phyloP scores from a whole-genome alignment of 2,888 invertebrate genomes.

The Acanthococcus lagerstroemiae region DNA sequence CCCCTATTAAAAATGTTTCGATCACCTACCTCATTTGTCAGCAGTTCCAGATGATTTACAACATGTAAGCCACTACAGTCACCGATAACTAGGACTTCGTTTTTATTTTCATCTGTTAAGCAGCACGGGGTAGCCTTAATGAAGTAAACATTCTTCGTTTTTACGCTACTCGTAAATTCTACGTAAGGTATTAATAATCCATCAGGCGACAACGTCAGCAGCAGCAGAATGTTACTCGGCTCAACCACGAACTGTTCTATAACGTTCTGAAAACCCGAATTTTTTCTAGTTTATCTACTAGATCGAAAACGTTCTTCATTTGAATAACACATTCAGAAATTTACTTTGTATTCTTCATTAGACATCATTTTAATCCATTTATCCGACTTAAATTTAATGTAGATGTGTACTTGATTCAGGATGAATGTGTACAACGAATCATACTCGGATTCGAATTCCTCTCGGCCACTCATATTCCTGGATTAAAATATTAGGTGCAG shows the following conservation, averaged over 20 bases:
- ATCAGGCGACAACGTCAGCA: slow-evolving; percentile 4
- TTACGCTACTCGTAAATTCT: background rate
- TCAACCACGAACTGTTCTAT: background rate
- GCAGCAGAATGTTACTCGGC: background rate
- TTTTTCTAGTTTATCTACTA: no score
- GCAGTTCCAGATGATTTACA: slow-evolving; percentile 1
- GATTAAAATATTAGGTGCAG: background rate
- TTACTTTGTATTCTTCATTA: slow-evolving; percentile 26
- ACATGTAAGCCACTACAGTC: slow-evolving; percentile 13
- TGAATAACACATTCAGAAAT: background rate
- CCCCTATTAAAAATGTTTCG: background rate
- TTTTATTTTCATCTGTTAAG: slow-evolving; percentile 13
- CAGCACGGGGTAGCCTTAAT: slow-evolving; percentile 4
- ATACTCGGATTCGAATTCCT: slow-evolving; percentile 1
- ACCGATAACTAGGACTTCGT: slow-evolving; percentile 6
- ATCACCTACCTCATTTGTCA: slow-evolving; percentile 17
- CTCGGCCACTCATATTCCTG: background rate
- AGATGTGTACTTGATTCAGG: background rate
- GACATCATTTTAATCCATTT: slow-evolving; percentile 28
- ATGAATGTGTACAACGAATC: slow-evolving; percentile 7
- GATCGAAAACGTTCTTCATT: background rate
- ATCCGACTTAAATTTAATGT: slow-evolving; percentile 18
- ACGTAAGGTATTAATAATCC: slow-evolving; percentile 15
- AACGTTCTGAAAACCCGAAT: background rate
- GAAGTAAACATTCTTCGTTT: slow-evolving; percentile 18